Evolutionary conservation across 2,113 vertebrate species (phyloP).

Genomic region (Strix uralensis): DNA sequence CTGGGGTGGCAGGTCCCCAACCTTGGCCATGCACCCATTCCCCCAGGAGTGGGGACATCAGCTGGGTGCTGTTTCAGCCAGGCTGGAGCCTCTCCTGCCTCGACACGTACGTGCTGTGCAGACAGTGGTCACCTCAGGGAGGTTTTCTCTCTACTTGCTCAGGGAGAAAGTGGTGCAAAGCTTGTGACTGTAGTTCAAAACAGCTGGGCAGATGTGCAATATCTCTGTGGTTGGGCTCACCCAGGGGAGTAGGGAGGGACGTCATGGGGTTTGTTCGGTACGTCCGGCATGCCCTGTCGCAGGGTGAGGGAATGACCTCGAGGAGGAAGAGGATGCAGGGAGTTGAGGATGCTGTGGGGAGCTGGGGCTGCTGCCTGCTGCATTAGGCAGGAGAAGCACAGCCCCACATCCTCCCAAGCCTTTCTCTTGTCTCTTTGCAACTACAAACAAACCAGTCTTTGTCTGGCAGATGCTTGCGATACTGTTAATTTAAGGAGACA

Average conservation of each 20-base stretch:
- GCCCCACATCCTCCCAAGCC: accelerated
- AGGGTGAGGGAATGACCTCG: accelerated
- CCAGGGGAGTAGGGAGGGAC: neutral
- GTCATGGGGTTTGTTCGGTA: neutral
- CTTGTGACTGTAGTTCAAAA: neutral
- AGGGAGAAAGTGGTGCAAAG: accelerated
- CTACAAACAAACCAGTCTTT: neutral
- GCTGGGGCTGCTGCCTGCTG: neutral
- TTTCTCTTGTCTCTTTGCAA: neutral
- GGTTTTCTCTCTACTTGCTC: accelerated
- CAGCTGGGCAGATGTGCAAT: neutral
- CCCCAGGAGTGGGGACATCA: neutral
- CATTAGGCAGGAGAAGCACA: neutral
- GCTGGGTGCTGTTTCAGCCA: too few species aligned
- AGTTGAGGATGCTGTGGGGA: accelerated
- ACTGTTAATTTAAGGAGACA: neutral
- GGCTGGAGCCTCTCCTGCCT: neutral
- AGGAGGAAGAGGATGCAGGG: neutral
- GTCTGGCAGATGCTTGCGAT: neutral
- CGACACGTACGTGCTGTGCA: accelerated
- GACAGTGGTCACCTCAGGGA: neutral
- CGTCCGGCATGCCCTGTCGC: accelerated
- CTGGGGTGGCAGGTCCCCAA: neutral
- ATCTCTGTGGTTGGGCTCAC: neutral
- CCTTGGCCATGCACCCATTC: accelerated